A percentile compares a stretch with the other conserved stretches of the same genome.
phyloP scores from a whole-genome alignment of 53 echinoderm and acorn worm genomes.

The Hippasteria phrygiana region DNA sequence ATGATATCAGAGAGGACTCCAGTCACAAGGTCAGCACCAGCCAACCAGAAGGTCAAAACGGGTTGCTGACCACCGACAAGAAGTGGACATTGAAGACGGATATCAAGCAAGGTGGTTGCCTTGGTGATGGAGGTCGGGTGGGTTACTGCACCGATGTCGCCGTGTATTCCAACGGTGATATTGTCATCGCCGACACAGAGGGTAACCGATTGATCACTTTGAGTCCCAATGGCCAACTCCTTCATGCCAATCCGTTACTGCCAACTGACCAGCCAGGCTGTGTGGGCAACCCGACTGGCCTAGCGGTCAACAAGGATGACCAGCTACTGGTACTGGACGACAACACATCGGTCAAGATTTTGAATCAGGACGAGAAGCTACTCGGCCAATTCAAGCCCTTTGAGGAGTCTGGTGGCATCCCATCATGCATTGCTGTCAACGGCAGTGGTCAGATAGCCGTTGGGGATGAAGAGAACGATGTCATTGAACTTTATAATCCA shows the following conservation, averaged over 20 bases:
- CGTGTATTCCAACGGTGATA: conserved; percentile 3
- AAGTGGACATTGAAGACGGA: conserved; percentile 41
- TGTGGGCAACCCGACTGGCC: conserved; percentile 5
- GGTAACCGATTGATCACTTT: conserved; percentile 7
- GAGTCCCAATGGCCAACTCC: conserved; percentile 1
- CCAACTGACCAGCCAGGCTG: neutral
- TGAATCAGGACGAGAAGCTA: neutral
- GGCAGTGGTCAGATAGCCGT: conserved; percentile 27
- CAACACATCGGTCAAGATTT: neutral
- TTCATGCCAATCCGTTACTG: neutral
- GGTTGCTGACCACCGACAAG: neutral
- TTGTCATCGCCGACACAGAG: conserved; percentile 25
- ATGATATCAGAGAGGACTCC: neutral
- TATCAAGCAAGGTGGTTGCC: conserved; percentile 13
- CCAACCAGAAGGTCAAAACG: conserved; percentile 16
- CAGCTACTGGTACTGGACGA: conserved; percentile 17
- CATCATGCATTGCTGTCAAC: conserved; percentile 44
- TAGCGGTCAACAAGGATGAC: conserved; percentile 13
- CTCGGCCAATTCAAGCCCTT: neutral
- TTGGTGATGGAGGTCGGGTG: neutral
- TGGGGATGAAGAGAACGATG: conserved; percentile 25
- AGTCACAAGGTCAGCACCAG: conserved; percentile 14
- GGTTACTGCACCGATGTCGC: conserved; percentile 41
- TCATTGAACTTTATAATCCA: neutral
- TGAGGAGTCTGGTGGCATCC: conserved; percentile 1